Percentiles rank a stretch among this genome's conserved stretches.
Conservation (phyloP, 2,888 invertebrate genomes). For the Axea sp. region DNA sequence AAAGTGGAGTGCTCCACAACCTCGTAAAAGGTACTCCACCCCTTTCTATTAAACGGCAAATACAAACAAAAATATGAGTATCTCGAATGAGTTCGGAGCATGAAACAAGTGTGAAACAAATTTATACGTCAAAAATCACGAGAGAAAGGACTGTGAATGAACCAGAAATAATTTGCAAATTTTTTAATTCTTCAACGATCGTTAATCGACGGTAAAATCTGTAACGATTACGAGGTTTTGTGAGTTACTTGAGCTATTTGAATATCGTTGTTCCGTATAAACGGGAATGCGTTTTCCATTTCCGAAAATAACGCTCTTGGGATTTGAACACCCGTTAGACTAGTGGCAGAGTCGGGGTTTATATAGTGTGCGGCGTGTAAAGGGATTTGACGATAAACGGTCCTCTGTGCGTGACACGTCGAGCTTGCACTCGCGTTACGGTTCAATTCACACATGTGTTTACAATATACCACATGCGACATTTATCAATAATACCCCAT, state of each 20-base stretch:
- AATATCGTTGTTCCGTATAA: conserved; percentile 8
- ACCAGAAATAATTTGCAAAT: not conserved
- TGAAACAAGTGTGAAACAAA: too few species aligned
- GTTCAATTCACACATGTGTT: conserved; percentile 54
- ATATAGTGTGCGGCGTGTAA: conserved; percentile 67
- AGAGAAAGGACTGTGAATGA: not conserved
- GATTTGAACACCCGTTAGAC: conserved; percentile 60
- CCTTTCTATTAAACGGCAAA: conserved; percentile 1
- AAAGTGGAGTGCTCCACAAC: conserved; percentile 39
- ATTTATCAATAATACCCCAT: conserved; percentile 50
- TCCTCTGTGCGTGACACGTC: conserved; percentile 68
- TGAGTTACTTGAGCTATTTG: not conserved
- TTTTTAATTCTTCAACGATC: too few species aligned
- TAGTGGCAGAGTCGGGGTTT: conserved; percentile 64
- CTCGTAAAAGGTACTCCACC: conserved; percentile 35
- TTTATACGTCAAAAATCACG: not conserved
- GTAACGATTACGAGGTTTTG: not conserved
- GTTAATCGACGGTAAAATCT: not conserved
- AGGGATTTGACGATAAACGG: conserved; percentile 71
- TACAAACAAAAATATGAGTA: conserved; percentile 2
- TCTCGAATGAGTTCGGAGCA: not conserved
- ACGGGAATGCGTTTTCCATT: conserved; percentile 33
- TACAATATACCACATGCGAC: conserved; percentile 45
- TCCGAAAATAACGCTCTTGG: conserved; percentile 40
- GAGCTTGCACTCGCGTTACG: conserved; percentile 47